phyloP scores from a whole-genome alignment of 2,113 vertebrate genomes.

The Mesitornis unicolor region DNA sequence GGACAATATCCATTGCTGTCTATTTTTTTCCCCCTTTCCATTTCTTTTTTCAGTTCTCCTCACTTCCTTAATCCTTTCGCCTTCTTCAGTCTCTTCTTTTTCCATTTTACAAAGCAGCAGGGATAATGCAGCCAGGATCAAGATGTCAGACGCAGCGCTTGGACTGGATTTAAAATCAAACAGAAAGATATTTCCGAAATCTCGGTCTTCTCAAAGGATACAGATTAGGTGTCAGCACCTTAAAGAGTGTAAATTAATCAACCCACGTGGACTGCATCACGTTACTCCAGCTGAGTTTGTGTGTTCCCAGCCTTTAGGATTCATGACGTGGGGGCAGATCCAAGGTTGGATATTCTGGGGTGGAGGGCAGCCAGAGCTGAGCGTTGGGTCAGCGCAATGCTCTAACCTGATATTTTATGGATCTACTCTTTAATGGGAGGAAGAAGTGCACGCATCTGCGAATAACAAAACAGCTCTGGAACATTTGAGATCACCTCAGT shows the following conservation, averaged over 20 bases:
- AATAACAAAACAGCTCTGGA: background rate
- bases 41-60: background rate
- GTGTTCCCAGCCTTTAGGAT: background rate
- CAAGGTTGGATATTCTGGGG: background rate
- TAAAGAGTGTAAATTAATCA: background rate
- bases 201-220: background rate
- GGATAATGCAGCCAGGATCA: background rate
- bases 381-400: rapidly evolving
- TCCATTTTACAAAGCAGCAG: background rate
- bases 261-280: background rate
- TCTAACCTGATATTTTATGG: background rate
- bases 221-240: background rate
- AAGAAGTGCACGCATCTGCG: background rate
- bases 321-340: background rate
- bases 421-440: background rate
- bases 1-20: rapidly evolving
- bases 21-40: background rate
- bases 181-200: background rate
- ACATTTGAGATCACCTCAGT: background rate
- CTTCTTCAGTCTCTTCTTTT: background rate
- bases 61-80: background rate
- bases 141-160: background rate
- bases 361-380: background rate
- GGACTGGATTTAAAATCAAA: background rate
- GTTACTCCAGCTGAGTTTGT: background rate